Evolutionary conservation across 2,113 vertebrate species (phyloP).

Genomic region (Melanocharis versteri): DNA sequence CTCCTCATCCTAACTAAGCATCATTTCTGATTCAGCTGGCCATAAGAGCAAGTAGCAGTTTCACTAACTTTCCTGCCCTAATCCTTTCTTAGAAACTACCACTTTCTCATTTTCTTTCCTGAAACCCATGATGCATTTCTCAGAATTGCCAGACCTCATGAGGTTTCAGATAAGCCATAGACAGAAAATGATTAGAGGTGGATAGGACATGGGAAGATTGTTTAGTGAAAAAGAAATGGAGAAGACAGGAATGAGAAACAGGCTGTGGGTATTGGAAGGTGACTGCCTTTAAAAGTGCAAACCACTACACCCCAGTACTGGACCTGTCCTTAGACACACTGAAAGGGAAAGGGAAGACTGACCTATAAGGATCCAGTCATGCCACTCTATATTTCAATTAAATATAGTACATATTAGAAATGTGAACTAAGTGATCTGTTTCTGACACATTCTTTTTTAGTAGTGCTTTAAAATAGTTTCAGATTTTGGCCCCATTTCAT

Average conservation of each 20-base stretch:
- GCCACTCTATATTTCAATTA: neutral
- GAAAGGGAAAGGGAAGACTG: neutral
- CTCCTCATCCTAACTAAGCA: neutral
- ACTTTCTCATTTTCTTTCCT: neutral
- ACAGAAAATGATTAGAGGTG: neutral
- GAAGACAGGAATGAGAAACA: neutral
- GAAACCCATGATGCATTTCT: neutral
- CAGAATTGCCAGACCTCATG: neutral
- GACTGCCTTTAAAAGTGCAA: neutral
- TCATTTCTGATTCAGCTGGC: neutral
- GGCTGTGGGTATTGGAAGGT: neutral
- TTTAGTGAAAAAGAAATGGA: neutral
- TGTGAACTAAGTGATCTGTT: neutral
- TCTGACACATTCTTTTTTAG: neutral
- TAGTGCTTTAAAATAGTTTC: neutral
- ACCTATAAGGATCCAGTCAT: neutral
- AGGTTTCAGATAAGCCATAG: neutral
- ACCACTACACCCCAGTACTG: fast-evolving
- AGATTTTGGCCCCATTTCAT: neutral
- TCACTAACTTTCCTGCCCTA: neutral
- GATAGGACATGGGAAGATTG: neutral
- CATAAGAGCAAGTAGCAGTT: neutral
- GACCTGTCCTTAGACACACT: neutral
- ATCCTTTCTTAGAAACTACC: neutral
- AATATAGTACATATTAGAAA: neutral